Evolutionary conservation across 2,888 invertebrate species (phyloP), one percentile per base, ranked within the genome.

Genomic region (Caenorhabditis sp.): DNA sequence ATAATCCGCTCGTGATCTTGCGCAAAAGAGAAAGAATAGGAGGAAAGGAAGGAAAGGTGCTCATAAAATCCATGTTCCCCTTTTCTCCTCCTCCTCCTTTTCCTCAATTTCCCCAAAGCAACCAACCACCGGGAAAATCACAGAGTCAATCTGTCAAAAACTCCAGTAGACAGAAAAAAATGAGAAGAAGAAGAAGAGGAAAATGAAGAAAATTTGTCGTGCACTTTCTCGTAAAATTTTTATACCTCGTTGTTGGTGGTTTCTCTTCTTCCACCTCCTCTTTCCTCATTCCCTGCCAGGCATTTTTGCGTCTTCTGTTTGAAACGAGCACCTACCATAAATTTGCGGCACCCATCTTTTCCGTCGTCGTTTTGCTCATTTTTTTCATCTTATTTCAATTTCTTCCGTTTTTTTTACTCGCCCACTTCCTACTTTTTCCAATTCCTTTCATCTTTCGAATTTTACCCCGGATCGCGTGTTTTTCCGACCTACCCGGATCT

Each of bases 321-420:
- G 56, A 60, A 62, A 44, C 65, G 56, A 64, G 56, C 67, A 67
- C 67, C 76, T 67, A 67, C 60, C 32, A 76, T 74, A 74, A 74
- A 74, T 74, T 74, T 60, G 74, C 71, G 62, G 47, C 47, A 37
- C 37, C 60, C 58, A 60, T 60, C 51, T 51, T 32, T 50, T 55
- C 50, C 32, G 22, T 74, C 47, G 22, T 51, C 32, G 28, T 62
- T 37, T 51, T 37, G 40, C 67, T 60, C 67, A 60, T 26, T 72
- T 72, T n/a, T 61, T 61, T 67, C 37, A 51, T 76, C 40, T 67
- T 40, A 76, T 76, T 58, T 58, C 76, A 67, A 67, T 40, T 60
- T 15, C 60, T 24, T 15, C 37, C 60, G 24, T 2, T 37, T 60
- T 22, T 9, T 32, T 32, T 32, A 22, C 55, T 37, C 32, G 32